These are phyloP conservation scores for Arizona elegans DNA, from an alignment of 2,113 vertebrate genomes.

Conservation along the genomic window DNA sequence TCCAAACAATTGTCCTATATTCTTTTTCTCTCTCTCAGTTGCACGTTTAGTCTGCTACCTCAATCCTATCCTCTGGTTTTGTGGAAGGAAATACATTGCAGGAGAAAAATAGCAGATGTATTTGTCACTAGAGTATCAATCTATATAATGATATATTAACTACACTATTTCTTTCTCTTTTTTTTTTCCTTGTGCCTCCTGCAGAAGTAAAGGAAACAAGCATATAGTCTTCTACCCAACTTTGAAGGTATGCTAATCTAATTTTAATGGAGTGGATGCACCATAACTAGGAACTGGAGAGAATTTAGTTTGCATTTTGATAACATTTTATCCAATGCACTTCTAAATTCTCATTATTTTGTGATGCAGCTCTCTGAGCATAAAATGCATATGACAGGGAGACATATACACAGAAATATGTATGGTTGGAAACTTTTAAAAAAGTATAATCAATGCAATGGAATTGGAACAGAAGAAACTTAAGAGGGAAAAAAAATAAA, in stretches of 20 bases:
- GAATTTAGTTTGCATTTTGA: neutral
- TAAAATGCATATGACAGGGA: neutral
- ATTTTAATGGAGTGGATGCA: neutral
- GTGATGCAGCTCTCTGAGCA: neutral
- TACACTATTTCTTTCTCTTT: neutral
- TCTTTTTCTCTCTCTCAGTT: neutral
- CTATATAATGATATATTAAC: neutral
- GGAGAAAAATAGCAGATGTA: neutral
- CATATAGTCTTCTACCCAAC: conserved; percentile 89
- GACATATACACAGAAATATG: neutral
- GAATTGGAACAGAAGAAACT: neutral
- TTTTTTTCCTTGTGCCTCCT: conserved; percentile 37
- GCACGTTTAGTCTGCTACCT: neutral
- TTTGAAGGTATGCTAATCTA: conserved; percentile 77
- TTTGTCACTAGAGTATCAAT: conserved; percentile 3
- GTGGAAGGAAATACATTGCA: neutral
- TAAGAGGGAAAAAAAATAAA: neutral
- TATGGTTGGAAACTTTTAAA: neutral
- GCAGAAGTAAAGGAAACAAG: conserved; percentile 82
- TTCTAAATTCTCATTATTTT: neutral
- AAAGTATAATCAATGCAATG: neutral
- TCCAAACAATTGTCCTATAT: neutral
- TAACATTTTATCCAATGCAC: neutral
- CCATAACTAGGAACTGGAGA: neutral
- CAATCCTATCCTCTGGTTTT: neutral